Percentiles rank a stretch among this genome's conserved stretches.
These are phyloP conservation scores for Metellina segmentata DNA, from an alignment of 2,888 invertebrate genomes.

Conservation along the genomic window DNA sequence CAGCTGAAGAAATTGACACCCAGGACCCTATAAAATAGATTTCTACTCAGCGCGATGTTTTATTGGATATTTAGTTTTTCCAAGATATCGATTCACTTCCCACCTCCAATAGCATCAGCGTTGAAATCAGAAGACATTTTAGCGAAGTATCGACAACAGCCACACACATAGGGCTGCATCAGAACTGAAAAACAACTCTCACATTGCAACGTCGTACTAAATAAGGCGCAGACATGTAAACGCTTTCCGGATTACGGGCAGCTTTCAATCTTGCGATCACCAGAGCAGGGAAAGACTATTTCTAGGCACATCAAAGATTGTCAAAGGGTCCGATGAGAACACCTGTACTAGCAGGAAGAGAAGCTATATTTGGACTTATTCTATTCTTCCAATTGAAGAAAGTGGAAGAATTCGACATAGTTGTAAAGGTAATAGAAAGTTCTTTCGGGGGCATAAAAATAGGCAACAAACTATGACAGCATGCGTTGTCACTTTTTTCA, in stretches of 20 bases:
- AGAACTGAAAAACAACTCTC: neutral
- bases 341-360: neutral
- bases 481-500: neutral
- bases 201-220: slow-evolving; percentile 6
- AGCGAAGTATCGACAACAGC: neutral
- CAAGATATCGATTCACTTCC: neutral
- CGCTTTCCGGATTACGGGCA: slow-evolving; percentile 32
- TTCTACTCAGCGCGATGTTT: too few species aligned
- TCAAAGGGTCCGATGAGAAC: slow-evolving; percentile 42
- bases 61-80: neutral
- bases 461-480: slow-evolving; percentile 50
- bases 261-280: slow-evolving; percentile 35
- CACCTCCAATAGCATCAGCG: neutral
- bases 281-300: slow-evolving; percentile 7
- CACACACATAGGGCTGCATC: neutral
- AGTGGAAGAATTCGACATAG: slow-evolving; percentile 30
- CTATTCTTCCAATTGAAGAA: slow-evolving; percentile 21
- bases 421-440: slow-evolving; percentile 50
- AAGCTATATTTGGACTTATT: slow-evolving; percentile 38
- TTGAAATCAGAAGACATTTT: too few species aligned
- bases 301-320: slow-evolving; percentile 3
- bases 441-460: slow-evolving; percentile 51
- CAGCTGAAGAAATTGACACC: too few species aligned
- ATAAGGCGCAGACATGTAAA: slow-evolving; percentile 52
- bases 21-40: too few species aligned